Conservation (phyloP, 2,888 invertebrate genomes). For the Tenthredo mesomela region DNA sequence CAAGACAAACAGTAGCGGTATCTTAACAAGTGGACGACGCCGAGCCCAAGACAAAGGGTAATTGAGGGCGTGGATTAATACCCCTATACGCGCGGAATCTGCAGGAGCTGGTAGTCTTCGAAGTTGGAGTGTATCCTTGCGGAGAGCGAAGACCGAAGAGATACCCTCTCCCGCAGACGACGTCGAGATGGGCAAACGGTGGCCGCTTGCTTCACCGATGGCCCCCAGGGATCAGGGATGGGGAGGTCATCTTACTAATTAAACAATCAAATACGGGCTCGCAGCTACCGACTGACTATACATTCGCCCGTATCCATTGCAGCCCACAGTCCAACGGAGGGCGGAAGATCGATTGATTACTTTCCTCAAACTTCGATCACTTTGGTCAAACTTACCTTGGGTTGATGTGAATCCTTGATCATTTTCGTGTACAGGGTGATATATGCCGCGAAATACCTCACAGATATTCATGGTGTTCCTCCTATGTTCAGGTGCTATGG, state of each 20-base stretch:
- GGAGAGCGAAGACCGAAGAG: constrained; percentile 53
- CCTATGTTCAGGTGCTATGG: neutral
- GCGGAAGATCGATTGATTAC: constrained; percentile 59
- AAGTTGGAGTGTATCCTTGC: constrained; percentile 66
- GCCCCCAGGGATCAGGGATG: constrained; percentile 63
- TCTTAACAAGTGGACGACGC: constrained; percentile 79
- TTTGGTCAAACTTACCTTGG: neutral
- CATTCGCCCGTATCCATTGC: constrained; percentile 62
- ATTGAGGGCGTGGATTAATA: constrained; percentile 78
- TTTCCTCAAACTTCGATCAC: constrained; percentile 69
- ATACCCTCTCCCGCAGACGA: constrained; percentile 40
- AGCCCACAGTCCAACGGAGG: constrained; percentile 67
- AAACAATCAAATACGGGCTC: constrained; percentile 77
- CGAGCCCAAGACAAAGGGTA: constrained; percentile 78
- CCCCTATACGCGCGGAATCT: constrained; percentile 75
- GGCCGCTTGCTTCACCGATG: constrained; percentile 35
- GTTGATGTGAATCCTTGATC: neutral
- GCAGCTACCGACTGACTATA: constrained; percentile 64
- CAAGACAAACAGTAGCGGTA: constrained; percentile 78
- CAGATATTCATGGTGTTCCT: neutral
- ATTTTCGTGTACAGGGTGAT: neutral
- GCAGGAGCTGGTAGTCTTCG: constrained; percentile 68
- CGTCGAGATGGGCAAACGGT: constrained; percentile 47
- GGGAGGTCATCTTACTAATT: constrained; percentile 77
- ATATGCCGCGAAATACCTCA: neutral